phyloP scores from a whole-genome alignment of 37 sponge, comb jelly and placozoan species.

The Petrosia ficiformis region DNA sequence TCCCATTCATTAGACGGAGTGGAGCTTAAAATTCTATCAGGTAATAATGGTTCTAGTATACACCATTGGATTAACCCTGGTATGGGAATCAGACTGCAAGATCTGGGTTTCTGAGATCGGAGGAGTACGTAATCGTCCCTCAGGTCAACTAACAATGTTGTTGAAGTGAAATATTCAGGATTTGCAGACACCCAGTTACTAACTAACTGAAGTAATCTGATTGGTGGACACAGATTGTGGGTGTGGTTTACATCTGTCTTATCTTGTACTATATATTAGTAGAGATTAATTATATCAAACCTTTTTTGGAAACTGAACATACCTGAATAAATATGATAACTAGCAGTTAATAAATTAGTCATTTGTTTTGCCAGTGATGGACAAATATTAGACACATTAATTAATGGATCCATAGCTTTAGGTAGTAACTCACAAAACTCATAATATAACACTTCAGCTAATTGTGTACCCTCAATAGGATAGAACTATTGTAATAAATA shows the following conservation, averaged over 20 bases:
- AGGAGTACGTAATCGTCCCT: not conserved
- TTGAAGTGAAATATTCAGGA: constrained; percentile 13
- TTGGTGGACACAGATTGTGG: constrained; percentile 15
- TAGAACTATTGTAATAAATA: constrained; percentile 33
- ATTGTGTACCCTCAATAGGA: constrained; percentile 9
- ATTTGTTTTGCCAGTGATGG: constrained; percentile 58
- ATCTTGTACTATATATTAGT: too few species aligned
- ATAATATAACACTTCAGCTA: constrained; percentile 38
- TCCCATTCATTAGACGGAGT: too few species aligned
- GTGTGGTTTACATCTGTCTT: not conserved
- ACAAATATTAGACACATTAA: constrained; percentile 30
- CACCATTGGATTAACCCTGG: constrained; percentile 62
- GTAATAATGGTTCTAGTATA: constrained; percentile 37
- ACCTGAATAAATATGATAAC: too few species aligned
- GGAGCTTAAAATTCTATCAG: too few species aligned
- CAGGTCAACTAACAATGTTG: not conserved
- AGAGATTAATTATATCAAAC: too few species aligned
- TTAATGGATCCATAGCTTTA: constrained; percentile 43
- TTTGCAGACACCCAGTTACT: constrained; percentile 45
- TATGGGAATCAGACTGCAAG: constrained; percentile 15
- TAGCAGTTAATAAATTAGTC: too few species aligned
- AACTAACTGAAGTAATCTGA: constrained; percentile 33
- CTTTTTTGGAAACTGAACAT: too few species aligned
- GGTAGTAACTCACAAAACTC: constrained; percentile 72
- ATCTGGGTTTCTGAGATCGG: not conserved